Evolutionary conservation across 2,888 invertebrate genomes (phyloP).

Genomic region (Thereva unica): DNA sequence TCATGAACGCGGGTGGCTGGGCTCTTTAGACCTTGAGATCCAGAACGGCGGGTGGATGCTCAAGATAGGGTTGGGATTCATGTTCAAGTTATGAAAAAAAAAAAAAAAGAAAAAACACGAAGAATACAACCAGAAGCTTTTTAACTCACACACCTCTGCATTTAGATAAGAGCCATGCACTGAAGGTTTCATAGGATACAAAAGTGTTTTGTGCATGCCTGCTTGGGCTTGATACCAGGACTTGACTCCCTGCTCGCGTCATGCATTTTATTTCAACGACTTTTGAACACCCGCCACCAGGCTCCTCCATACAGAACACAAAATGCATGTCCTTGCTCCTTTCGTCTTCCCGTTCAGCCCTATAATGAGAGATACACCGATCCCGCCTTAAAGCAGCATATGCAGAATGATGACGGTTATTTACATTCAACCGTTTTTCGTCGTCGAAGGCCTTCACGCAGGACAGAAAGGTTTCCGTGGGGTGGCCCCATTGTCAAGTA

Average conservation of each 20-base stretch:
- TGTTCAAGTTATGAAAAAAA: slow-evolving; percentile 32
- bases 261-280: slow-evolving; percentile 15
- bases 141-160: slow-evolving; percentile 33
- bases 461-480: slow-evolving; percentile 11
- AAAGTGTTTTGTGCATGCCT: slow-evolving; percentile 37
- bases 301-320: slow-evolving; percentile 4
- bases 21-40: slow-evolving; percentile 8
- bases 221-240: slow-evolving; percentile 27
- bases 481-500: slow-evolving; percentile 14
- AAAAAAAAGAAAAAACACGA: slow-evolving; percentile 20
- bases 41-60: slow-evolving; percentile 3
- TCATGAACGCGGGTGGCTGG: slow-evolving; percentile 12
- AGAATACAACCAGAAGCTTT: slow-evolving; percentile 9
- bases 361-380: slow-evolving; percentile 5
- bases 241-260: slow-evolving; percentile 20
- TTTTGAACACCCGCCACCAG: slow-evolving; percentile 34
- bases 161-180: slow-evolving; percentile 1
- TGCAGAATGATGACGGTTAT: slow-evolving; percentile 26
- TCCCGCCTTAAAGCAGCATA: slow-evolving; percentile 18
- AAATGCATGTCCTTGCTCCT: slow-evolving; percentile 28
- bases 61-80: slow-evolving; percentile 27
- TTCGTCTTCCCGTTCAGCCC: no score
- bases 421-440: slow-evolving; percentile 26
- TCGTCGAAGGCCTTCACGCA: slow-evolving; percentile 18
- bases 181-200: slow-evolving; percentile 5